Base-by-base conservation (phyloP, 1,140 invertebrate species). In the Trypoxylus dichotomus region DNA sequence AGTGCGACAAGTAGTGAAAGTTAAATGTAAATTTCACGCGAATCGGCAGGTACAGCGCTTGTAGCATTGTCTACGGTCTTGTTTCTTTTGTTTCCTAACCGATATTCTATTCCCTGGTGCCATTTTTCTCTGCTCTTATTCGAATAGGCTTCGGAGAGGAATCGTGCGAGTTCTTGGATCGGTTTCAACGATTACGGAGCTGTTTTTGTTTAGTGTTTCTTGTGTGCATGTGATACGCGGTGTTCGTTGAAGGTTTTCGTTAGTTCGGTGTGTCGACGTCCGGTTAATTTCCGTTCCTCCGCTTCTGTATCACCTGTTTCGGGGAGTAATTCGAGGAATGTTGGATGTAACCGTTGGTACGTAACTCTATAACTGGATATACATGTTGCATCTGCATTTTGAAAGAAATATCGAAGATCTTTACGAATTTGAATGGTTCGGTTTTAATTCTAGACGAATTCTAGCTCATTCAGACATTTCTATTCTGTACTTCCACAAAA, bases 61-160 rank as follows among this genome's bases (percentile, higher is more conserved):
- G 60, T 27, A n/a, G 43, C 43, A 47, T 47, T 11, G 60, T 63
- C 58, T 27, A 19, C 25, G 8, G 19, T 63, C 15, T 63, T 11
- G 21, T 63, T 63, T 24, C 60, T 63, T 63, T 63, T 63, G 60
- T 63, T 63, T 63, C 21, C n/a, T 63, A 27, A 63, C 60, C 60
- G 15, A 19, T 58, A 58, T 13, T 58, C 47, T 8, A 27, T 25
- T 63, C 21, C 24, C 13, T 19, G 21, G 60, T 5, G 60, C 47
- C 5, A 25, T 63, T 27, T 21, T 63, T 63, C 10, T 27, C n/a
- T 11, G 5, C 60, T 63, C 19, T 24, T 19, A 13, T 47, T 47
- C 3, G 43, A 47, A 3, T 47, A 13, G 43, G n/a, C 43, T 3
- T n/a, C 3, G n/a, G 13, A 47, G 10, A 13, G 43, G n/a, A 13